Conservation (phyloP, 2,113 vertebrate genomes). For the Cavia porcellus region DNA sequence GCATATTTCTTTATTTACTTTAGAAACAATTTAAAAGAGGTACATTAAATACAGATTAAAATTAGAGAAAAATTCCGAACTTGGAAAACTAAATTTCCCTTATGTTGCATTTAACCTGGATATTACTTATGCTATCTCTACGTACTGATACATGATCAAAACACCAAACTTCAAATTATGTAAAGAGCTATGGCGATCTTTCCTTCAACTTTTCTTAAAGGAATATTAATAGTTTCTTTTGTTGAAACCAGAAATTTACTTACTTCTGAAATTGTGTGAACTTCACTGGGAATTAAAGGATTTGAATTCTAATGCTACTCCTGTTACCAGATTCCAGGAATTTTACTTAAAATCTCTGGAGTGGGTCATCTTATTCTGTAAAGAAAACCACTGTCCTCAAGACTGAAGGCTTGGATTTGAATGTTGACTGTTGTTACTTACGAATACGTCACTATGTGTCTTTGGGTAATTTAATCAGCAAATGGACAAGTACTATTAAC, state of each 20-base stretch:
- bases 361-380: background rate
- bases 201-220: background rate
- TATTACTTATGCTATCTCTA: background rate
- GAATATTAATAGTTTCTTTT: background rate
- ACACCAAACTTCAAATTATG: background rate
- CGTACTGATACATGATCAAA: background rate
- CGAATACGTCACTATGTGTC: background rate
- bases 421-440: background rate
- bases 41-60: background rate
- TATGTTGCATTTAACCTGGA: background rate
- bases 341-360: slow-evolving; percentile 18
- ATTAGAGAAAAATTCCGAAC: background rate
- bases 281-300: background rate
- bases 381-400: background rate
- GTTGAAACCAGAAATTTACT: background rate
- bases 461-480: slow-evolving; percentile 3
- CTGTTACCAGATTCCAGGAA: background rate
- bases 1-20: background rate
- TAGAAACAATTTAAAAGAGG: background rate
- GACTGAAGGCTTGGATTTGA: background rate
- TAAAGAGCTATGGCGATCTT: background rate
- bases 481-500: background rate
- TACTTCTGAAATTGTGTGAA: background rate
- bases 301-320: background rate
- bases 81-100: background rate